Percentiles rank a stretch among this genome's conserved stretches.
Conservation (phyloP, 2,888 invertebrate species). For the Cybosia mesomella region DNA sequence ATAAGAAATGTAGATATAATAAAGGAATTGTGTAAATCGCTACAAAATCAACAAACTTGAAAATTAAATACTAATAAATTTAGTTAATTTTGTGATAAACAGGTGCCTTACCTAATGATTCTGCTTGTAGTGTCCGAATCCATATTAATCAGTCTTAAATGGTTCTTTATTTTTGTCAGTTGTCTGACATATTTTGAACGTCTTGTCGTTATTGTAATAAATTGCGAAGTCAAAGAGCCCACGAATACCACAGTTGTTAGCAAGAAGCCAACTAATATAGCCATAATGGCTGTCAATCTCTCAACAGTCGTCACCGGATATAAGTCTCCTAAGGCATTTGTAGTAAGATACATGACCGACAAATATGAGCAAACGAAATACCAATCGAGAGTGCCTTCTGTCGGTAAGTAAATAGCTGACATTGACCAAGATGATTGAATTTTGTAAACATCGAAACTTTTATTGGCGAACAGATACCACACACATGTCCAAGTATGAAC, state of each 20-base stretch:
- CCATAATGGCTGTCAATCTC: conserved; percentile 72
- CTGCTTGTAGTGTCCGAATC: conserved; percentile 72
- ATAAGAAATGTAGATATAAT: neutral
- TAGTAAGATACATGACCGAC: conserved; percentile 81
- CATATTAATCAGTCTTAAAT: conserved; percentile 78
- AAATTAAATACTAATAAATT: neutral
- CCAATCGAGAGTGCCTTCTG: conserved; percentile 77
- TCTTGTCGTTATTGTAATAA: conserved; percentile 81
- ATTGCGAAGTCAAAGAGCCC: conserved; percentile 82
- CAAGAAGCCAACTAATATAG: conserved; percentile 77
- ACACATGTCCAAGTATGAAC: conserved; percentile 82
- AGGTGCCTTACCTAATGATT: conserved; percentile 70
- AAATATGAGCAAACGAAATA: conserved; percentile 82
- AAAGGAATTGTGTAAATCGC: neutral
- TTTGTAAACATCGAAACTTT: conserved; percentile 68
- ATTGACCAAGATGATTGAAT: conserved; percentile 76
- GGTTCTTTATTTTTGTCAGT: conserved; percentile 77
- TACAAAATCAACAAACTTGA: neutral
- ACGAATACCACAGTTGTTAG: conserved; percentile 83
- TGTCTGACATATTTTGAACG: conserved; percentile 79
- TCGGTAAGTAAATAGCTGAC: conserved; percentile 71
- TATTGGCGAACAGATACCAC: conserved; percentile 79
- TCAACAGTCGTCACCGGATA: conserved; percentile 79
- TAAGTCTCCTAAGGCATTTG: conserved; percentile 80
- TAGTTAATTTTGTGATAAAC: neutral